These are phyloP conservation scores for Bellardia pandia DNA, from an alignment of 2,888 invertebrate genomes.

Conservation along the genomic window DNA sequence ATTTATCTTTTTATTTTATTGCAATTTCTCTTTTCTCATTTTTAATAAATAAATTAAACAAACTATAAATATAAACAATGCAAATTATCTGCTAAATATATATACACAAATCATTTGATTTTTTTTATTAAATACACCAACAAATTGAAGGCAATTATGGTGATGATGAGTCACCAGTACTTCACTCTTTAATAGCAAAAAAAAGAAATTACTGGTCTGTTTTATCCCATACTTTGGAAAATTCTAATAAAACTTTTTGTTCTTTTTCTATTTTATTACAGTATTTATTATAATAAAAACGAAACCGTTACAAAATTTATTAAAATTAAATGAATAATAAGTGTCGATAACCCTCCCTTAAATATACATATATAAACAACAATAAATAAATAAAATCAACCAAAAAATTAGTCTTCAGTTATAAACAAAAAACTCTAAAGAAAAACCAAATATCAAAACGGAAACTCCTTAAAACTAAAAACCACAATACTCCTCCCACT, in stretches of 20 bases:
- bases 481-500: constrained; percentile 12
- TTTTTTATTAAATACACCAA: constrained; percentile 27
- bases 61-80: constrained; percentile 6
- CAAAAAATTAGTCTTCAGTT: not conserved
- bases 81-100: constrained; percentile 1
- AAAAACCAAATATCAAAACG: not conserved
- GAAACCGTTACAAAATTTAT: constrained; percentile 33
- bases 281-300: constrained; percentile 49
- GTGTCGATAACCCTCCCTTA: constrained; percentile 41
- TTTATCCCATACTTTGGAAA: not conserved
- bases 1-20: no score
- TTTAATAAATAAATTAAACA: constrained; percentile 11
- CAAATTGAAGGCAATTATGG: constrained; percentile 16
- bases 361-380: constrained; percentile 1
- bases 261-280: constrained; percentile 3
- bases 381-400: constrained; percentile 5
- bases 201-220: not conserved
- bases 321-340: constrained; percentile 47
- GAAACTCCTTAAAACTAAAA: constrained; percentile 6
- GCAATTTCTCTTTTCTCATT: no score
- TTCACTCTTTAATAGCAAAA: not conserved
- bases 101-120: constrained; percentile 29
- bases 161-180: constrained; percentile 24
- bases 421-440: not conserved
- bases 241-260: constrained; percentile 10